These are phyloP conservation scores for Esperia sulphurella DNA, from an alignment of 2,888 invertebrate genomes.

Conservation along the genomic window DNA sequence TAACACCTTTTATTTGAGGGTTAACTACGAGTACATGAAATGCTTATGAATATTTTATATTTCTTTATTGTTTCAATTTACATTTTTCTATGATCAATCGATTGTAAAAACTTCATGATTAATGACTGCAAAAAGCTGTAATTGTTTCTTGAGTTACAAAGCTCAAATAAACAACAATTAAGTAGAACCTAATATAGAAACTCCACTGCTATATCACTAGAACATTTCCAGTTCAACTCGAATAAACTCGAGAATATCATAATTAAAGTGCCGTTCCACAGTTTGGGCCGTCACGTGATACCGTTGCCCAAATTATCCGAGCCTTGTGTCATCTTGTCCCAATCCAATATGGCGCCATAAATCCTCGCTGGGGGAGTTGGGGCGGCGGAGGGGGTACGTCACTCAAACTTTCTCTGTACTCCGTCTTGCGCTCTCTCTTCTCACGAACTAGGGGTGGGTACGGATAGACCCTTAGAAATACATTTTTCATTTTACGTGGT, in stretches of 20 bases:
- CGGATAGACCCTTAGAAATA: constrained; percentile 36
- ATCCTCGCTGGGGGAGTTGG: constrained; percentile 64
- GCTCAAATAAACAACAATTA: background rate
- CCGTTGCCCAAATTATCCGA: constrained; percentile 79
- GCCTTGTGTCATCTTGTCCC: constrained; percentile 79
- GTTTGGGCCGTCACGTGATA: constrained; percentile 72
- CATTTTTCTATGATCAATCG: constrained; percentile 32
- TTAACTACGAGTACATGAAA: constrained; percentile 46
- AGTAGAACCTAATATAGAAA: background rate
- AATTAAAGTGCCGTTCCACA: constrained; percentile 75
- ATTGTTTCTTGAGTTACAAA: constrained; percentile 8
- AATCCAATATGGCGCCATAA: constrained; percentile 80
- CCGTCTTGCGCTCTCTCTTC: constrained; percentile 72
- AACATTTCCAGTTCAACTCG: constrained; percentile 23
- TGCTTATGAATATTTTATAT: constrained; percentile 58
- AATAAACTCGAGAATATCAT: constrained; percentile 66
- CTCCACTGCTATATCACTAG: constrained; percentile 9
- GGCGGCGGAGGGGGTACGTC: constrained; percentile 70
- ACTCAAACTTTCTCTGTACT: constrained; percentile 79
- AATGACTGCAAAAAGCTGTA: constrained; percentile 24
- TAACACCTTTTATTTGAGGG: constrained; percentile 53
- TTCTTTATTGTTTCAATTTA: constrained; percentile 40
- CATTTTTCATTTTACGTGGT: constrained; percentile 8
- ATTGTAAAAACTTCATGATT: background rate
- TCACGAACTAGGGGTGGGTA: constrained; percentile 63